These are phyloP conservation scores for Drosophila willistoni DNA, from an alignment of 1,140 invertebrate genomes.

Conservation along the genomic window DNA sequence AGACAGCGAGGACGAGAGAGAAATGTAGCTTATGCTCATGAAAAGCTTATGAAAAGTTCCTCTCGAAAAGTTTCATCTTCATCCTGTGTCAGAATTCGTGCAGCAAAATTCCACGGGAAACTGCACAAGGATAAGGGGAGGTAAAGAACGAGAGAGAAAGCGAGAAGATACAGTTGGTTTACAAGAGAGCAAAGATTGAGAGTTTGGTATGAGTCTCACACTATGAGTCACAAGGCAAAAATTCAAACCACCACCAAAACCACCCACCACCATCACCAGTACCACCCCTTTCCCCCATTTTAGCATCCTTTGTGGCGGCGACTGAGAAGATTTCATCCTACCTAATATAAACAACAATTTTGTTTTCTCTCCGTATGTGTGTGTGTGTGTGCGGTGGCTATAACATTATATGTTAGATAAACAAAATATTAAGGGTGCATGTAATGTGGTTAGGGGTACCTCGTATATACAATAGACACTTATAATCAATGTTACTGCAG, in stretches of 20 bases:
- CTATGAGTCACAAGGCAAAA: slow-evolving; percentile 10
- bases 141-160: slow-evolving; percentile 9
- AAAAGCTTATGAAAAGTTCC: slow-evolving; percentile 44
- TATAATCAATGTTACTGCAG: neutral
- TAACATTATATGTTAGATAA: slow-evolving; percentile 67
- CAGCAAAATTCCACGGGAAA: slow-evolving; percentile 69
- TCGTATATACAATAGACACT: neutral
- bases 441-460: slow-evolving; percentile 45
- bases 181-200: slow-evolving; percentile 33
- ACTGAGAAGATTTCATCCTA: slow-evolving; percentile 33
- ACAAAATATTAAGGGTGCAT: slow-evolving; percentile 72
- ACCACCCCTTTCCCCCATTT: slow-evolving; percentile 2
- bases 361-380: slow-evolving; percentile 50
- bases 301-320: slow-evolving; percentile 48
- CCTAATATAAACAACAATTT: slow-evolving; percentile 71
- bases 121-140: slow-evolving; percentile 36
- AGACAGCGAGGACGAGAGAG: neutral
- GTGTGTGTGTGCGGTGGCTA: slow-evolving; percentile 39
- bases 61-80: slow-evolving; percentile 19
- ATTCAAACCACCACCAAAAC: slow-evolving; percentile 11
- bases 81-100: slow-evolving; percentile 73
- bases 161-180: slow-evolving; percentile 39
- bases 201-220: neutral
- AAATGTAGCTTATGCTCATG: slow-evolving; percentile 10
- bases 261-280: slow-evolving; percentile 38